phyloP scores from a whole-genome alignment of 2,888 invertebrate species.

The Dasypolia templi region DNA sequence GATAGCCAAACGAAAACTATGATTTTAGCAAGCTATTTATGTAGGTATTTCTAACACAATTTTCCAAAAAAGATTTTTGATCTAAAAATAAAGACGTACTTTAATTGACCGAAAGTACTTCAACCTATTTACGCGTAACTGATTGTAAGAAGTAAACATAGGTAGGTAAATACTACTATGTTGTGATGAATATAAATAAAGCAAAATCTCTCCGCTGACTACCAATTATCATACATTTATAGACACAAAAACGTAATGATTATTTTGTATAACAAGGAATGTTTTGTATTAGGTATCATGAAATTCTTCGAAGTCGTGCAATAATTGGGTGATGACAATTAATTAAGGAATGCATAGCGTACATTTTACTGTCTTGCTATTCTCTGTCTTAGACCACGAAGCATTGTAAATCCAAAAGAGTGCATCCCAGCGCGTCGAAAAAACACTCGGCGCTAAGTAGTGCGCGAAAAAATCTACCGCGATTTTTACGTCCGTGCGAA shows the following conservation, averaged over 20 bases:
- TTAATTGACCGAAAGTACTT: neutral
- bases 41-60: neutral
- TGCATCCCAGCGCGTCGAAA: too few species aligned
- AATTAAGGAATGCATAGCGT: neutral
- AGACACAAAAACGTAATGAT: neutral
- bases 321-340: neutral
- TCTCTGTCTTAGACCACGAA: neutral
- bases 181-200: neutral
- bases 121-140: neutral
- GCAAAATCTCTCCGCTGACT: slow-evolving; percentile 6
- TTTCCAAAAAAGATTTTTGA: neutral
- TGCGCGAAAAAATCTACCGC: too few species aligned
- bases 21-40: neutral
- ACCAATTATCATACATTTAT: neutral
- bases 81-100: neutral
- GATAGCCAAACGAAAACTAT: neutral
- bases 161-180: neutral
- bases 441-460: too few species aligned
- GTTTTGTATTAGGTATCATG: neutral
- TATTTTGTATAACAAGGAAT: neutral
- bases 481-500: too few species aligned
- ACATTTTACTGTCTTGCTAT: neutral
- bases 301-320: neutral
- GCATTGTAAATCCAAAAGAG: too few species aligned
- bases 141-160: neutral